phyloP scores from a whole-genome alignment of 2,888 invertebrate genomes.

The Cheilosia grossa region DNA sequence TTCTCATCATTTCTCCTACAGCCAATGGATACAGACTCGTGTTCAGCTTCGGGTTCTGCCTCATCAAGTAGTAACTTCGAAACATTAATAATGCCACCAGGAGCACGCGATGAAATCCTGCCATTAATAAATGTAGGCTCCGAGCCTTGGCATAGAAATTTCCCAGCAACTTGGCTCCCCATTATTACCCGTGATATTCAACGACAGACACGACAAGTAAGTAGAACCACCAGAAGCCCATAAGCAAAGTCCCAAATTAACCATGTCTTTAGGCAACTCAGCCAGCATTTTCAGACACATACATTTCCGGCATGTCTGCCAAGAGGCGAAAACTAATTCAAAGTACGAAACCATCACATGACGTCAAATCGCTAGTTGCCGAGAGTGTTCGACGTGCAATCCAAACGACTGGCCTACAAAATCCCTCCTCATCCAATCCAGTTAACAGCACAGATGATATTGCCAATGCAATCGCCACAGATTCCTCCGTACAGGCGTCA shows the following conservation, averaged over 20 bases:
- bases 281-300: slow-evolving; percentile 93
- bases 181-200: slow-evolving; percentile 92
- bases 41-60: slow-evolving; percentile 55
- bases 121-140: slow-evolving; percentile 85
- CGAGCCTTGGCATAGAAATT: slow-evolving; percentile 86
- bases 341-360: slow-evolving; percentile 80
- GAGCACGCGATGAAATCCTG: slow-evolving; percentile 81
- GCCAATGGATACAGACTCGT: slow-evolving; percentile 84
- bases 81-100: slow-evolving; percentile 77
- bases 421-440: slow-evolving; percentile 76
- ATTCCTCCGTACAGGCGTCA: slow-evolving; percentile 80
- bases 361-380: slow-evolving; percentile 80
- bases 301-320: slow-evolving; percentile 94
- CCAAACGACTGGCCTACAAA: slow-evolving; percentile 78
- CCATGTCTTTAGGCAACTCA: slow-evolving; percentile 79
- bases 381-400: slow-evolving; percentile 81
- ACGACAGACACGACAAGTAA: slow-evolving; percentile 86
- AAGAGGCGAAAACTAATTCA: slow-evolving; percentile 91
- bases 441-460: slow-evolving; percentile 78
- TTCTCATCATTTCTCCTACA: slow-evolving; percentile 29
- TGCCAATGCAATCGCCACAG: slow-evolving; percentile 80
- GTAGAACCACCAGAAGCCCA: neutral
- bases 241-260: neutral
- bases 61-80: slow-evolving; percentile 58
- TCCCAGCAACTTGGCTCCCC: slow-evolving; percentile 93